Percentiles rank a stretch among this genome's conserved stretches.
These are phyloP conservation scores for Lepidonotus clava DNA, from an alignment of 2,888 invertebrate genomes.

Conservation along the genomic window DNA sequence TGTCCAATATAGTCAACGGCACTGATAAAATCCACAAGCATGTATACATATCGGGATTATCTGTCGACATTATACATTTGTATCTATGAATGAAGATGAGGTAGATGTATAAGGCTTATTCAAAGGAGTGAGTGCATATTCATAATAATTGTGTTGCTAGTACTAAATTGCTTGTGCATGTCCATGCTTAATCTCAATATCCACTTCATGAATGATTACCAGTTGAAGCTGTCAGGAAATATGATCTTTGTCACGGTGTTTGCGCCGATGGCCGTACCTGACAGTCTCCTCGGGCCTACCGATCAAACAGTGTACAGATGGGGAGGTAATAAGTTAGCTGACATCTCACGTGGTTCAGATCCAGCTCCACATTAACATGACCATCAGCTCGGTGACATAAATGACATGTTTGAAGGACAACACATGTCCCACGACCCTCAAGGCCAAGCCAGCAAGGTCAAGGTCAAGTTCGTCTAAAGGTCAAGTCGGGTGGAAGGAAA, in stretches of 20 bases:
- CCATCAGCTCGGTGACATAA: slow-evolving; percentile 16
- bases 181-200: no score
- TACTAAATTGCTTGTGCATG: no score
- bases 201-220: background rate
- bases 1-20: no score
- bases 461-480: background rate
- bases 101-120: no score
- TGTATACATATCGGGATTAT: no score
- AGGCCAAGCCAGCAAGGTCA: background rate
- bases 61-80: no score
- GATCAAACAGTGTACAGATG: background rate
- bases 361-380: slow-evolving; percentile 10
- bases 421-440: background rate
- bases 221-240: background rate
- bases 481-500: background rate
- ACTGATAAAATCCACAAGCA: no score
- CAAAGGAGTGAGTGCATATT: no score
- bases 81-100: no score
- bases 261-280: background rate
- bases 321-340: background rate
- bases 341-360: slow-evolving; percentile 10
- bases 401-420: slow-evolving; percentile 51
- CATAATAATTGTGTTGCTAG: no score
- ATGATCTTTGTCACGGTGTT: background rate
- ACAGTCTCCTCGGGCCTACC: background rate